phyloP scores from a whole-genome alignment of 1,140 invertebrate genomes.

The Mizuhopecten yessoensis region DNA sequence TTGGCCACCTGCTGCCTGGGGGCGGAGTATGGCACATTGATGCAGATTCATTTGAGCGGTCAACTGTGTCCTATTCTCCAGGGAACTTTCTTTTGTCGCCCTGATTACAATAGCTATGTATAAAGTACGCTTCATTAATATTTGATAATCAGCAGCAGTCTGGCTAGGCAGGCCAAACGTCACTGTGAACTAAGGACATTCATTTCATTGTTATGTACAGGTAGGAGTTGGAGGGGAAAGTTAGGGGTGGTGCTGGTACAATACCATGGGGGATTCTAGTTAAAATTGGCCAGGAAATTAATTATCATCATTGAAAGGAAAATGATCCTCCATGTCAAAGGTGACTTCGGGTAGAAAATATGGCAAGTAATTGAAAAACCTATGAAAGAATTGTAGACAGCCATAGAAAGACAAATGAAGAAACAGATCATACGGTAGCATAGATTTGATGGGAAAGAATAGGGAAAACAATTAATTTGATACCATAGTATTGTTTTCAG shows the following conservation, averaged over 20 bases:
- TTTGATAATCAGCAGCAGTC: neutral
- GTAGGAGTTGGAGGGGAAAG: neutral
- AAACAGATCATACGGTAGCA: no score
- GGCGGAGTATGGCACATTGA: neutral
- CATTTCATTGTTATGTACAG: neutral
- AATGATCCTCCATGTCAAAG: neutral
- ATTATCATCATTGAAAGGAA: neutral
- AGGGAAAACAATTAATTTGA: no score
- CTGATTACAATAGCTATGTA: neutral
- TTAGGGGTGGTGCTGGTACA: neutral
- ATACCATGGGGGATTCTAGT: neutral
- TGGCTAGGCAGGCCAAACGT: neutral
- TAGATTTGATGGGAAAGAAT: no score
- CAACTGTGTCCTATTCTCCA: neutral
- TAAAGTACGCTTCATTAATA: conserved; percentile 29
- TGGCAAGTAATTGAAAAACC: neutral
- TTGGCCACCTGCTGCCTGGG: neutral
- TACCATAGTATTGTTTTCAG: no score
- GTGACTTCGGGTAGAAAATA: neutral
- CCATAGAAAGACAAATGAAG: no score
- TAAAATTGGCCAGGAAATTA: neutral
- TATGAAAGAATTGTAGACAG: neutral
- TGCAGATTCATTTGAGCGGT: neutral
- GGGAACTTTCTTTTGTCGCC: neutral
- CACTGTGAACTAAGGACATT: neutral